Conservation (phyloP, 2,113 vertebrate species). For the Oncorhynchus nerka region DNA sequence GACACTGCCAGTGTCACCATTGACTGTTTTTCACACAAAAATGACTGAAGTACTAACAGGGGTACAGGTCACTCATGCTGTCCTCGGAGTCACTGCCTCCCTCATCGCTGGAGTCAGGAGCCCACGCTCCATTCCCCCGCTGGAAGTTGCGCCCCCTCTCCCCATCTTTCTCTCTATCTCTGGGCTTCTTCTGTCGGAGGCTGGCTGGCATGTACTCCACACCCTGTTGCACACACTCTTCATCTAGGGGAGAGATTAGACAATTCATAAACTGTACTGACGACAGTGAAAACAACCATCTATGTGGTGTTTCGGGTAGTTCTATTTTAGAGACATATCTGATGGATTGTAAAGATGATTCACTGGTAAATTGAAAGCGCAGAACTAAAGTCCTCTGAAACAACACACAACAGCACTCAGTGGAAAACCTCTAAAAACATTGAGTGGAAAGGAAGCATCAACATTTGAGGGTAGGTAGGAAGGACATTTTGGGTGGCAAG, state of each 20-base stretch:
- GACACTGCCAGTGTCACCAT: not conserved
- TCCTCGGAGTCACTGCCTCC: constrained; percentile 79
- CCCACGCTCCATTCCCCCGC: constrained; percentile 69
- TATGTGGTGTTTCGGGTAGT: not conserved
- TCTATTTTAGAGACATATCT: not conserved
- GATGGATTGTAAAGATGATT: too few species aligned
- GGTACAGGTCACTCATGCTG: constrained; percentile 95
- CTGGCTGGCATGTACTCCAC: constrained; percentile 80
- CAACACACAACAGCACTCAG: too few species aligned
- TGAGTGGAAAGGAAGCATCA: not conserved
- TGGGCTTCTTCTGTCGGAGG: constrained; percentile 62
- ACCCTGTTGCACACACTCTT: constrained; percentile 80
- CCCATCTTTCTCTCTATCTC: constrained; percentile 25
- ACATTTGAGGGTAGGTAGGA: not conserved
- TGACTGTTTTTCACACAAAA: not conserved
- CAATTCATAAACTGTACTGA: not conserved
- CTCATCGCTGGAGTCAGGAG: constrained; percentile 69
- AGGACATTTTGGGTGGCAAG: constrained; percentile 72
- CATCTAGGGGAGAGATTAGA: constrained; percentile 68
- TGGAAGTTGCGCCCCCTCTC: constrained; percentile 27
- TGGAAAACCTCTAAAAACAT: not conserved
- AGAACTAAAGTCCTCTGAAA: too few species aligned
- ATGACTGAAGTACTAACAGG: constrained; percentile 72
- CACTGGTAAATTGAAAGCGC: not conserved
- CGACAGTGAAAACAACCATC: not conserved